A percentile compares a stretch with the other conserved stretches of the same genome.
Conservation (phyloP, 2,797 vertebrate genomes). For the Cirrhinus molitorella region DNA sequence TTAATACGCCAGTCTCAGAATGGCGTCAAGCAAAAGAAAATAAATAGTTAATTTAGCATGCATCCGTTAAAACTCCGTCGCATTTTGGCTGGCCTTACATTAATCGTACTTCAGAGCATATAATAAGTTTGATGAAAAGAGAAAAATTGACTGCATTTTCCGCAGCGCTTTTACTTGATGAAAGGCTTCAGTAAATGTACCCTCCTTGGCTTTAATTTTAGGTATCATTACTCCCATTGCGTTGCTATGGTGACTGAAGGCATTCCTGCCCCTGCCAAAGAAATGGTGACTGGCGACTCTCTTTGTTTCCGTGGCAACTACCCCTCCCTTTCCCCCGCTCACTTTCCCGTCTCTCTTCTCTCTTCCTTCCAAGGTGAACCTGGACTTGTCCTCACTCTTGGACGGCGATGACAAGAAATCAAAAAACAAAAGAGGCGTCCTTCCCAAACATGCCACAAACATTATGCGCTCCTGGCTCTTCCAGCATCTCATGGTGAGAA, state of each 20-base stretch:
- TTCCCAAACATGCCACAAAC: conserved; percentile 98
- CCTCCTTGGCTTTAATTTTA: conserved; percentile 70
- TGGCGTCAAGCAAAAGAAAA: conserved; percentile 45
- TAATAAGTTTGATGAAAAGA: conserved; percentile 48
- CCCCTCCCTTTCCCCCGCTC: conserved; percentile 28
- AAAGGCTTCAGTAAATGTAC: conserved; percentile 62
- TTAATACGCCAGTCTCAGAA: conserved; percentile 54
- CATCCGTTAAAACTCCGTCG: conserved; percentile 43
- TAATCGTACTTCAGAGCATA: conserved; percentile 18
- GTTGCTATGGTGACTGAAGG: conserved; percentile 84
- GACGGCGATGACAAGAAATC: conserved; percentile 98
- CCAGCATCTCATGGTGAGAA: conserved; percentile 98
- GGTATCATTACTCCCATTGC: conserved; percentile 79
- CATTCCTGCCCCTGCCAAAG: conserved; percentile 78
- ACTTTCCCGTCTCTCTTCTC: conserved; percentile 45
- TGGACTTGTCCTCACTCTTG: conserved; percentile 94
- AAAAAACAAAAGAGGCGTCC: conserved; percentile 96
- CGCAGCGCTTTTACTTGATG: conserved; percentile 49
- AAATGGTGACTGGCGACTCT: conserved; percentile 78
- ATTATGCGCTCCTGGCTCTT: conserved; percentile 99
- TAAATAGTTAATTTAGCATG: conserved; percentile 56
- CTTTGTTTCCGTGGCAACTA: conserved; percentile 85
- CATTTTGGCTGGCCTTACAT: conserved; percentile 19
- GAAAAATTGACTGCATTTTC: conserved; percentile 24
- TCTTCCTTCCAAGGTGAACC: conserved; percentile 85